Conservation (phyloP, 1,140 invertebrate species). For the Brachionus koreanus region DNA sequence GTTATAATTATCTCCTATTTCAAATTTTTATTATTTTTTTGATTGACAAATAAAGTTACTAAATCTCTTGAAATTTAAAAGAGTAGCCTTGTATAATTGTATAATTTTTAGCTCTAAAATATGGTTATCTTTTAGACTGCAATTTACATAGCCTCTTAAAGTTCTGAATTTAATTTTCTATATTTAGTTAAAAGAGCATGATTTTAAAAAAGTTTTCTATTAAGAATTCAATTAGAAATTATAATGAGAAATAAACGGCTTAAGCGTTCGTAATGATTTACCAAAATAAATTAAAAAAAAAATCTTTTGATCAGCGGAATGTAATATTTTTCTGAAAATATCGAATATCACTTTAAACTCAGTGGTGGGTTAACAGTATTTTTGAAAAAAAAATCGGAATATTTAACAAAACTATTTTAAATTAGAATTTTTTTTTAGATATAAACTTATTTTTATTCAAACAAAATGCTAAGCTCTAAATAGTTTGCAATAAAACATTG, state of each 20-base stretch:
- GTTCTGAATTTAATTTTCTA: neutral
- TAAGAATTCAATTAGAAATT: no score
- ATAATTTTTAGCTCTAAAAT: neutral
- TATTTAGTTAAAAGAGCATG: no score
- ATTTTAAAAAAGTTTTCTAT: no score
- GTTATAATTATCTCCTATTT: slow-evolving; percentile 27
- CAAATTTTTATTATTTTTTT: neutral
- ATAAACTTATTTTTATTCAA: no score
- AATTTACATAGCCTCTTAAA: neutral
- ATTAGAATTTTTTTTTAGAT: no score
- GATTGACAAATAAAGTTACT: neutral
- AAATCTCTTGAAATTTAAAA: slow-evolving; percentile 6
- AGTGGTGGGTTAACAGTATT: neutral
- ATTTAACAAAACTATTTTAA: no score
- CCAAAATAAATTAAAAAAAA: neutral
- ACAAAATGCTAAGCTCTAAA: no score
- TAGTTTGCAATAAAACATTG: no score
- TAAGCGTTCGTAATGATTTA: neutral
- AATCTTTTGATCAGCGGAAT: neutral
- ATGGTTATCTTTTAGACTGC: neutral
- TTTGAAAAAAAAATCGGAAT: no score
- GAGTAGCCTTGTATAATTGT: neutral
- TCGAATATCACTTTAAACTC: neutral
- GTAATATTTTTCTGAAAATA: neutral
- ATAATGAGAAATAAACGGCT: no score